phyloP scores from a whole-genome alignment of 2,888 invertebrate genomes.

The Trissolcus japonicus region DNA sequence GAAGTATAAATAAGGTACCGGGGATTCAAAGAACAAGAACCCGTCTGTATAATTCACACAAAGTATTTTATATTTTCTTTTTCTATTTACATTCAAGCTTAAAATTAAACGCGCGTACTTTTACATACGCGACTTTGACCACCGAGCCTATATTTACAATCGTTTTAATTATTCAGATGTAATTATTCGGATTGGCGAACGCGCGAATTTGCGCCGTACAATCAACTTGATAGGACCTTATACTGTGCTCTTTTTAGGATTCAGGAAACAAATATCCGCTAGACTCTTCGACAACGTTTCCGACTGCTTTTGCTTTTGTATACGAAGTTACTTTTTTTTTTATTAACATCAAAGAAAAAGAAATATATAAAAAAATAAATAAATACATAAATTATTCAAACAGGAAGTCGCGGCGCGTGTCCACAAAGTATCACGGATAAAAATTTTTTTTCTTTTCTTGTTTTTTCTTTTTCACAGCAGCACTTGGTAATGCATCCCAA shows the following conservation, averaged over 20 bases:
- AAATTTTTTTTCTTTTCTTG: not conserved
- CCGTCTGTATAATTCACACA: constrained; percentile 44
- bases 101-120: constrained; percentile 34
- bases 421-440: not conserved
- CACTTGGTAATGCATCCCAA: constrained; percentile 40
- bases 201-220: constrained; percentile 4
- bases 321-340: not conserved
- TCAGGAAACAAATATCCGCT: constrained; percentile 31
- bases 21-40: not conserved
- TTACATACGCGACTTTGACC: constrained; percentile 53
- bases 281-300: not conserved
- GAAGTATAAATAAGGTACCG: too few species aligned
- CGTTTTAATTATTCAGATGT: constrained; percentile 7
- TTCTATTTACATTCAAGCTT: constrained; percentile 46
- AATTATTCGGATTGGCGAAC: constrained; percentile 18
- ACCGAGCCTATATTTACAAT: constrained; percentile 48
- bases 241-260: constrained; percentile 53
- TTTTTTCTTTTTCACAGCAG: constrained; percentile 6
- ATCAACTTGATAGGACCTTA: constrained; percentile 53
- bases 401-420: too few species aligned
- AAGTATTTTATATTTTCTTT: constrained; percentile 38
- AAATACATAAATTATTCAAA: too few species aligned
- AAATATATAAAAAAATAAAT: constrained; percentile 1
- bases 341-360: not conserved
- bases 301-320: not conserved